Percentiles rank a stretch among this genome's conserved stretches.
Conservation (phyloP, 2,888 invertebrate genomes). For the Resseliella maxima region DNA sequence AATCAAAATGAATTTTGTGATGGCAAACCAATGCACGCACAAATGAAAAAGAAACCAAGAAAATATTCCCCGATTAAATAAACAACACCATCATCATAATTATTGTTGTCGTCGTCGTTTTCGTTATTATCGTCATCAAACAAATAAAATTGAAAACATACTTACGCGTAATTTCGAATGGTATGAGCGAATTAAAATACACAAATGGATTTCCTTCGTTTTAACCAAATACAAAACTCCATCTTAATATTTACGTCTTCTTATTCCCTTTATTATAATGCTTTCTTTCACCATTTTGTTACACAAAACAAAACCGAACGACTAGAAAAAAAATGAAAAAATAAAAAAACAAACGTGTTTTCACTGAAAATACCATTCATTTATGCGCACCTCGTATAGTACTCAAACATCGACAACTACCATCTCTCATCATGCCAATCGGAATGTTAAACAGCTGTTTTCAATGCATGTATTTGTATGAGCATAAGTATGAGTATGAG, state of each 20-base stretch:
- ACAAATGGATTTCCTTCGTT: neutral
- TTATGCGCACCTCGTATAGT: neutral
- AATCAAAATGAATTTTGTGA: conserved; percentile 8
- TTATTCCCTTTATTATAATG: neutral
- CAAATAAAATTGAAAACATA: neutral
- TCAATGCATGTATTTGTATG: neutral
- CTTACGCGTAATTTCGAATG: conserved; percentile 16
- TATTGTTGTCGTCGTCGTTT: too few relatives aligned
- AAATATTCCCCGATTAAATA: neutral
- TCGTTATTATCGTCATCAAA: too few relatives aligned
- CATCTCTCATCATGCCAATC: neutral
- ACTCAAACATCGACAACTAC: conserved; percentile 7
- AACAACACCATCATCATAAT: neutral
- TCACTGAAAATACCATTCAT: conserved; percentile 2
- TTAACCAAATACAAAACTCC: neutral
- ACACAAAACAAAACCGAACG: too few relatives aligned
- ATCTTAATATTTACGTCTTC: neutral
- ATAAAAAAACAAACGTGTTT: neutral
- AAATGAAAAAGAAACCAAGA: neutral
- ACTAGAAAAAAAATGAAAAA: too few relatives aligned
- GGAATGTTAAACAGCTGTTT: conserved; percentile 11
- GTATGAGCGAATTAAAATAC: conserved; percentile 33
- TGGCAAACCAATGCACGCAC: neutral
- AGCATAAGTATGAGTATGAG: neutral
- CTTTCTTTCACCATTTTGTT: neutral